Base-by-base conservation (phyloP, 2,888 invertebrate species). In the Eupeodes latifasciatus region DNA sequence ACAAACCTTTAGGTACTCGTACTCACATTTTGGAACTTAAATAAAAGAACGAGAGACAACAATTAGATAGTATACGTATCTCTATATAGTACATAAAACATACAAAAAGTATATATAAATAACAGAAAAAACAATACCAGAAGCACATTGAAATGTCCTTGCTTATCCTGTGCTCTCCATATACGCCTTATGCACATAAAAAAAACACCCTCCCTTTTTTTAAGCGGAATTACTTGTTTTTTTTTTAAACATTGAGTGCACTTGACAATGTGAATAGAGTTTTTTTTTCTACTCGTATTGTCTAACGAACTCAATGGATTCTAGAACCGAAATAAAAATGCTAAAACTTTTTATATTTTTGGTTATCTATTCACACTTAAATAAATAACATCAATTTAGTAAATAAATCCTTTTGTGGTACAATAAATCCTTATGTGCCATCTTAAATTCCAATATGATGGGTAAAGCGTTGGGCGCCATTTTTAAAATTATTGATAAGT, bases 171-270 rank as follows among this genome's bases (percentile, higher is more conserved):
- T 47, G 64, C 36, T 66, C 61, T 44, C 5, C 67, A 72, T 47
- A 2, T 4, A 51, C 51, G 12, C 19, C 19, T 55, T 19, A 19
- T 4, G 44, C n/a, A 62, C 7, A 19, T 16, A 47, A 64, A 49
- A 66, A 49, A 49, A 66, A 49, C 14, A 27, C 27, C 47, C 11
- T 64, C 47, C 4, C 9, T 19, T 49, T 66, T 47, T 49, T 14
- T 9, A 40, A 49, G 66, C 14, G 16, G 14, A 9, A 6, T 11
- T 9, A 2, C 47, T 40, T 79, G 27, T 36, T 57, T 53, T 47
- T 36, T 49, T 55, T 62, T 16, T 53, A 34, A 75, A 76, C 75
- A 82, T 86, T 79, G 64, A 82, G 79, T 86, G 86, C 86, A 79
- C 75, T 86, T 82, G 78, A 59, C 62, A 69, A 77, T 81, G 51